Evolutionary conservation across 2,888 invertebrate species (phyloP).

Genomic region (Nephrotoma flavescens): DNA sequence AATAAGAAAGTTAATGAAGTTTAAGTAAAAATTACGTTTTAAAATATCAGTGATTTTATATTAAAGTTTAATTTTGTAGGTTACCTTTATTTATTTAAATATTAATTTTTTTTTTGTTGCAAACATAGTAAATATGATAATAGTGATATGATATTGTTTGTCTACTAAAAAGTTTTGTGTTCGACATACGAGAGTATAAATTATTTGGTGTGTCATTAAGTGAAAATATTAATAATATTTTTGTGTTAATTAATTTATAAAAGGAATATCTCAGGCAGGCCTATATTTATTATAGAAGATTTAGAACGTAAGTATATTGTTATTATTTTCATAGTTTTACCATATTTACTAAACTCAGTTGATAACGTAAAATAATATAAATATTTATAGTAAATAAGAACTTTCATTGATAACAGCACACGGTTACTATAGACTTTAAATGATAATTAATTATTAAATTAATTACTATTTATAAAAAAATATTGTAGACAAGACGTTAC

Average conservation of each 20-base stretch:
- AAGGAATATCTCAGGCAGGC: not conserved
- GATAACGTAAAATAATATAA: not conserved
- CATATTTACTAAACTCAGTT: not conserved
- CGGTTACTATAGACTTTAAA: not conserved
- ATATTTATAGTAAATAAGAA: not conserved
- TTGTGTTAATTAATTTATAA: not conserved
- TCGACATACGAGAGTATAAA: not conserved
- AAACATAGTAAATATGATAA: not conserved
- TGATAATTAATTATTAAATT: no score
- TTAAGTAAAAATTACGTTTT: not conserved
- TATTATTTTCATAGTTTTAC: not conserved
- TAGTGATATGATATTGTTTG: not conserved
- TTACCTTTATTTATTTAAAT: not conserved
- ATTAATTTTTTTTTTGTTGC: not conserved
- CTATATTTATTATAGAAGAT: not conserved
- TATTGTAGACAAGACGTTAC: not conserved
- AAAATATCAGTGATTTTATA: not conserved
- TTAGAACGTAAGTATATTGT: not conserved
- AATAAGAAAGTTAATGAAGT: not conserved
- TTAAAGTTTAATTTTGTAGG: not conserved
- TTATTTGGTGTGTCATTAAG: not conserved
- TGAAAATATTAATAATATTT: not conserved
- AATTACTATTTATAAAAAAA: no score
- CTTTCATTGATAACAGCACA: not conserved
- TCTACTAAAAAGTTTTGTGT: not conserved